Evolutionary conservation across 2,113 vertebrate species (phyloP).

Genomic region (Progne subis): DNA sequence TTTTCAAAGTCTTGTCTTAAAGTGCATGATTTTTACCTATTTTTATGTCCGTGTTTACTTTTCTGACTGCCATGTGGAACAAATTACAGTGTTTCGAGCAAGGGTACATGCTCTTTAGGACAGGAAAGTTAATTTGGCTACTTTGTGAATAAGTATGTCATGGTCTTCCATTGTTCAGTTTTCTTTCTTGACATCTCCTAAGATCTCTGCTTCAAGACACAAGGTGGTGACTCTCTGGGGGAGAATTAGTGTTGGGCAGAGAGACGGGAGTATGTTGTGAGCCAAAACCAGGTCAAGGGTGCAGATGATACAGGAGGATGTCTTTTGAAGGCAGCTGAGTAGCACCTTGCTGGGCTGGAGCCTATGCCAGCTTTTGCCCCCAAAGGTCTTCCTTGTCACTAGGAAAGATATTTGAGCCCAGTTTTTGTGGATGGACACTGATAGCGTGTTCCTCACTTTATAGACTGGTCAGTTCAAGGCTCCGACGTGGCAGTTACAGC

Average conservation of each 20-base stretch:
- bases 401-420: neutral
- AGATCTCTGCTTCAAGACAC: neutral
- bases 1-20: neutral
- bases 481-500: neutral
- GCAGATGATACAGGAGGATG: neutral
- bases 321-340: neutral
- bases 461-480: neutral
- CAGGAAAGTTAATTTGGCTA: neutral
- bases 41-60: neutral
- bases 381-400: neutral
- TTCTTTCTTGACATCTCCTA: neutral
- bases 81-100: neutral
- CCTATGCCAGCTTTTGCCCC: neutral
- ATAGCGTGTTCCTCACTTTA: neutral
- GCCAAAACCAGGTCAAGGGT: neutral
- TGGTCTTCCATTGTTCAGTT: neutral
- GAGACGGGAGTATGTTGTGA: neutral
- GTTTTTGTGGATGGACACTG: neutral
- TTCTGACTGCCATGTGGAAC: neutral
- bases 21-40: neutral
- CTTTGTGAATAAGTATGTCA: neutral
- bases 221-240: neutral
- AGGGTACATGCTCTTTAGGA: neutral
- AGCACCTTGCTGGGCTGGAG: neutral
- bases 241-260: neutral